Evolutionary conservation across 2,113 vertebrate genomes (phyloP), one percentile per base, ranked within the genome.

Genomic region (Chrysochloris asiatica): DNA sequence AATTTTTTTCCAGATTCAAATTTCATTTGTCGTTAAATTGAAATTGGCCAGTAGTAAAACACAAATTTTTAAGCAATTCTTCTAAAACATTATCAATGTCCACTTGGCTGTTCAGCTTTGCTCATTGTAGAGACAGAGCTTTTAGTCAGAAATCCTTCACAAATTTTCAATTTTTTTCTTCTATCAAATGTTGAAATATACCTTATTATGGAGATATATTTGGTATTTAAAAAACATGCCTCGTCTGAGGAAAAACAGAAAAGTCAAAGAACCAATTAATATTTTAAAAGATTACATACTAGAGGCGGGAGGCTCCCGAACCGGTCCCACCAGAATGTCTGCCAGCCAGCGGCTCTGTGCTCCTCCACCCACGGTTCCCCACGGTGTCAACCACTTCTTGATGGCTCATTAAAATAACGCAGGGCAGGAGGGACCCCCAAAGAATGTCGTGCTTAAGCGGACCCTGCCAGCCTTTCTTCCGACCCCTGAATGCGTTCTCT

Each of bases 261-360:
- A 89, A 91, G 72, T 73, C 52, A 84, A 92, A 90, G 43, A 86
- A 54, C 16, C 5, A 71, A 43, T 88, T 61, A 38, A n/a, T 47
- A 69, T 78, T 56, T 56, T 56, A 56, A 56, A 56, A 56, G 54
- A 56, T n/a, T n/a, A n/a, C n/a, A n/a, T n/a, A n/a, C n/a, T n/a
- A n/a, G n/a, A n/a, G n/a, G n/a, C n/a, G n/a, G n/a, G 48, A 83
- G 33, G 71, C 11, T 36, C 50, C 90, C 47, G 0, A 65, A 83
- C 93, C 38, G 50, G 95, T 83, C 72, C 13, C 63, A 50, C 92
- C 38, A 10, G 83, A 69, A 73, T 26, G 19, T 65, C 2, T 2
- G 4, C 19, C 21, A 8, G 61, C 19, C 26, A 1, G 69, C 30
- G 2, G 36, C 52, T 9, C 1, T 0, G 45, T 26, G 77, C 89